Evolutionary conservation across 2,797 vertebrate genomes (phyloP).

Genomic region (Falco peregrinus): DNA sequence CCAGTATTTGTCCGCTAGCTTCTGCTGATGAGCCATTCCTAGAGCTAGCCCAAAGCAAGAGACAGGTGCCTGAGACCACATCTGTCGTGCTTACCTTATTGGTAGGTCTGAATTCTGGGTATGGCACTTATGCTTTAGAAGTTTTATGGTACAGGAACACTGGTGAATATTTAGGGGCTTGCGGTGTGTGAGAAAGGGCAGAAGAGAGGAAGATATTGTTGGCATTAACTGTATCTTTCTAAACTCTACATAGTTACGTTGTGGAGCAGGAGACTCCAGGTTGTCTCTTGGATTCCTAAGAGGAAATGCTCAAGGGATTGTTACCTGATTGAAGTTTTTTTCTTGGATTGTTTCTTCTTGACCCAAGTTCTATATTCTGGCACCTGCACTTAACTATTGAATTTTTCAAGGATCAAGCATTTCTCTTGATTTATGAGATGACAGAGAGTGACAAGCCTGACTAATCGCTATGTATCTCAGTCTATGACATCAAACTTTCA

Average conservation of each 20-base stretch:
- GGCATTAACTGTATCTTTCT: neutral
- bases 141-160: neutral
- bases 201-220: neutral
- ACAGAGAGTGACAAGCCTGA: conserved; percentile 11
- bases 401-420: neutral
- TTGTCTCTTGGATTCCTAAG: neutral
- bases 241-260: neutral
- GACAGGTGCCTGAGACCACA: neutral
- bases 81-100: neutral
- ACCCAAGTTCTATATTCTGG: neutral
- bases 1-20: neutral
- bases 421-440: neutral
- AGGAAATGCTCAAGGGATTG: neutral
- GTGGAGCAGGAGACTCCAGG: neutral
- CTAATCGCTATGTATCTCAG: neutral
- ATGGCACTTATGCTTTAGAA: neutral
- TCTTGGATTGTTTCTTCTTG: neutral
- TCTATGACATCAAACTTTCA: neutral
- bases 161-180: neutral
- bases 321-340: neutral
- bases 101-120: neutral
- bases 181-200: neutral
- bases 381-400: neutral
- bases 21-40: neutral
- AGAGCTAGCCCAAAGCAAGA: neutral